Conservation (phyloP, 2,797 vertebrate genomes). For the Acrossocheilus fasciatus region DNA sequence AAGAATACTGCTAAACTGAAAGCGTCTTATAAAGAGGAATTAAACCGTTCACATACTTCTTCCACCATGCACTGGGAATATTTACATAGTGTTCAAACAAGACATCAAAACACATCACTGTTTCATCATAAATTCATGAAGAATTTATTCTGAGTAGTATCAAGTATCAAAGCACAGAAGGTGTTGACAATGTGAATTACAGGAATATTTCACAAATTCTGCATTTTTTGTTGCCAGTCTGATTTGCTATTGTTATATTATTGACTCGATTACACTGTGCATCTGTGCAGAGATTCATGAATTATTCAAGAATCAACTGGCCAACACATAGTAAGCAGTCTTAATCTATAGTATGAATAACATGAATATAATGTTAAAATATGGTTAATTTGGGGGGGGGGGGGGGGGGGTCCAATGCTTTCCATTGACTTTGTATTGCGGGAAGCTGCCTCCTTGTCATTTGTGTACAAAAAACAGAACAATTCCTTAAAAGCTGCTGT, state of each 20-base stretch:
- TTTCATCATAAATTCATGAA: background rate
- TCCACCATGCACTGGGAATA: background rate
- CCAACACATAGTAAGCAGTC: background rate
- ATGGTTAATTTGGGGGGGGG: background rate
- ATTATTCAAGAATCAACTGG: too few species aligned
- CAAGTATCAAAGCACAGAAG: background rate
- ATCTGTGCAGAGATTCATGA: too few species aligned
- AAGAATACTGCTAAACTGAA: background rate
- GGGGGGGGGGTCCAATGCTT: too few species aligned
- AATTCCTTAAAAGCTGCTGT: too few species aligned
- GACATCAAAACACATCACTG: background rate
- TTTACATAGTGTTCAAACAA: background rate
- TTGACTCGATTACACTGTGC: too few species aligned
- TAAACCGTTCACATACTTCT: background rate
- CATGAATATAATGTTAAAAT: background rate
- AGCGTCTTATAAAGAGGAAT: background rate
- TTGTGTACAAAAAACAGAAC: too few species aligned
- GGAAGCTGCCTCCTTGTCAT: too few species aligned
- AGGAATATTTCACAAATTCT: background rate
- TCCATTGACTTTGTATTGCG: too few species aligned
- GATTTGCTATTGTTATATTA: too few species aligned
- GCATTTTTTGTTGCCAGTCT: too few species aligned
- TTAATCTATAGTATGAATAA: background rate
- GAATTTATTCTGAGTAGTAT: background rate
- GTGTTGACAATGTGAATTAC: background rate